Evolutionary conservation across 2,888 invertebrate genomes (phyloP), one percentile per base, ranked within the genome.

Genomic region (Campopleginae sp.): DNA sequence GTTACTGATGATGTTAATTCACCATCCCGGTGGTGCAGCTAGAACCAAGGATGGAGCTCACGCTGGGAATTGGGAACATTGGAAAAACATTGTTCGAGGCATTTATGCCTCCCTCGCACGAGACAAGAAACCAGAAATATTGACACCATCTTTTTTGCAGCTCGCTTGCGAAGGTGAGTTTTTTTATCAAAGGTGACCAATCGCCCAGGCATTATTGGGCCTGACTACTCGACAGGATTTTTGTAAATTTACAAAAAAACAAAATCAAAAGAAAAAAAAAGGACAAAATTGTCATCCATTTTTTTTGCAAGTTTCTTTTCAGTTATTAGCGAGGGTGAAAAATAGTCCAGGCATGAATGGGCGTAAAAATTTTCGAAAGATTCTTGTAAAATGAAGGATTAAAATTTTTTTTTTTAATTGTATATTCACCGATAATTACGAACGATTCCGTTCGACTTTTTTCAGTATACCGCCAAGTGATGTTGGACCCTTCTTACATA

Each of bases 1-100:
- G 27, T 88, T 94, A 5, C 90, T 95, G n/a, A 94, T 95, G 91
- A 88, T 95, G 17, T 91, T 93, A 86, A 90, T 95, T 44, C 95
- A 95, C 90, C 94, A 95, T 91, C 95, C 95, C 0, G 91, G 93
- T 77, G 95, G 95, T 31, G 92, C 90, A 2, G 85, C 80, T 19
- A 90, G 92, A 77, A 89, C 88, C 8, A 82, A 93, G 33, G 88
- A 92, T 27, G 90, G 91, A 19, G 93, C 94, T 0, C 94, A 93
- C 85, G 94, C 94, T 6, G 88, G 88, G 75, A 89, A 94, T 82
- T 94, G 94, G 93, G 87, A 88, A 1, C 90, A 91, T 23, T 95
- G 95, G 95, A 93, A 91, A 14, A 90, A 87, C 31, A 92, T 93
- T 58, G 87, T 95, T 14, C 90, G 90, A 74, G 89, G 89, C 46